Base-by-base conservation (phyloP, 2,888 invertebrate genomes). In the Orthosia gothica region DNA sequence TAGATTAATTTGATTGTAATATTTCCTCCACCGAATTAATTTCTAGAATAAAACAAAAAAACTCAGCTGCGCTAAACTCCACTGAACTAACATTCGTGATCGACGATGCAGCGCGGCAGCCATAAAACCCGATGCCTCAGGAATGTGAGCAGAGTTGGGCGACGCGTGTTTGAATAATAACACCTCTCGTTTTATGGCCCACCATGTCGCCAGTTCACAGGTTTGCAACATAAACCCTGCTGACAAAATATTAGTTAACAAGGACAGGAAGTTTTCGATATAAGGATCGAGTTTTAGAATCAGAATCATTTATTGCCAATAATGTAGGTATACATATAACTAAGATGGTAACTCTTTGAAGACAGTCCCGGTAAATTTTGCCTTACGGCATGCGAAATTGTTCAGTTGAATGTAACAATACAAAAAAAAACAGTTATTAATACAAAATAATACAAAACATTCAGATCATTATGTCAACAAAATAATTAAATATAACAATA, bases 101-200 rank as follows among this genome's bases (percentile, higher is more conserved):
- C 86, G 87, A 81, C 82, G 87, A 87, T 84, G 84, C 85, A 85
- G 82, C 82, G 74, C 79, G 64, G 54, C 83, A 83, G 73, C 89
- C 92, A 87, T 92, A 92, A 92, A 92, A 92, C 85, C 74, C 74
- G 91, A 92, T 87, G 82, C 87, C 84, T 69, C 55, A 73, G 71
- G 89, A 89, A 89, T 90, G 88, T 86, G 76, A 86, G 87, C 87
- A 82, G 85, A 88, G 86, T 87, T 79, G 81, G 74, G 73, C 72
- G 74, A 82, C 76, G 85, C 74, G 84, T 79, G 74, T 89, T 88
- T 87, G 82, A 88, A 89, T 91, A 89, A 89, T 87, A 89, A 87
- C 84, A 85, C 83, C 80, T 82, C 87, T 87, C 82, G 88, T 86
- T 90, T 91, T 90, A 91, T 87, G 81, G 73, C 77, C 65, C 64